These are phyloP conservation scores for Tetheella fluctuosa DNA, from an alignment of 2,888 invertebrate genomes.

Conservation along the genomic window DNA sequence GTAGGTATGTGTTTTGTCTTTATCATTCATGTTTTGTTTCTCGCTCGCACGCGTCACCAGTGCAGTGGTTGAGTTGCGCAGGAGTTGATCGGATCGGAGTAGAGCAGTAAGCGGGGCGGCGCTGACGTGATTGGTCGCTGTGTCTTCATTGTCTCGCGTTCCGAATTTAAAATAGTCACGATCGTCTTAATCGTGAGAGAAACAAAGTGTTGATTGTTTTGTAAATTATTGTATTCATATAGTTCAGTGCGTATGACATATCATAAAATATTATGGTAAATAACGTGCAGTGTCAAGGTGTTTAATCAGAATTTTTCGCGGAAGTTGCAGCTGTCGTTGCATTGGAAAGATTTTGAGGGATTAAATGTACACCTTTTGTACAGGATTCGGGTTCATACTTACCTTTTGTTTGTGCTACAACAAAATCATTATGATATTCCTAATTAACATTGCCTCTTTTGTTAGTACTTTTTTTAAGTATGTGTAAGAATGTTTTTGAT, in stretches of 20 bases:
- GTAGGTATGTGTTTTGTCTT: constrained; percentile 66
- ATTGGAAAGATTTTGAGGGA: constrained; percentile 53
- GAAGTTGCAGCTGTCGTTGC: constrained; percentile 60
- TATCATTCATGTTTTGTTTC: constrained; percentile 45
- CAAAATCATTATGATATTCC: constrained; percentile 10
- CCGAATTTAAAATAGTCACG: constrained; percentile 70
- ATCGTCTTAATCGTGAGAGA: constrained; percentile 59
- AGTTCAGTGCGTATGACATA: neutral
- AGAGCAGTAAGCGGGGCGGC: constrained; percentile 77
- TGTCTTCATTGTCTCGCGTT: constrained; percentile 52
- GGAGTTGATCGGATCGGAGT: constrained; percentile 70
- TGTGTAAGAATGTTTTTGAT: constrained; percentile 13
- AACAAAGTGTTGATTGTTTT: constrained; percentile 59
- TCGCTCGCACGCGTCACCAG: constrained; percentile 58
- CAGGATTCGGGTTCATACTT: constrained; percentile 32
- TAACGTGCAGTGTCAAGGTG: constrained; percentile 48
- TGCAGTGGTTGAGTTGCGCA: constrained; percentile 63
- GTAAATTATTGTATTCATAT: constrained; percentile 45
- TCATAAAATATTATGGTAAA: constrained; percentile 42
- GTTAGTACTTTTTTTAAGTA: no score
- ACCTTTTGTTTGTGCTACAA: constrained; percentile 19
- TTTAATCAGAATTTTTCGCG: constrained; percentile 43
- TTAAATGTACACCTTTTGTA: constrained; percentile 35
- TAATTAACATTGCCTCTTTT: neutral
- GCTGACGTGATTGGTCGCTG: constrained; percentile 73